Evolutionary conservation across 2,888 invertebrate species (phyloP).

Genomic region (Epinotia bilunana): DNA sequence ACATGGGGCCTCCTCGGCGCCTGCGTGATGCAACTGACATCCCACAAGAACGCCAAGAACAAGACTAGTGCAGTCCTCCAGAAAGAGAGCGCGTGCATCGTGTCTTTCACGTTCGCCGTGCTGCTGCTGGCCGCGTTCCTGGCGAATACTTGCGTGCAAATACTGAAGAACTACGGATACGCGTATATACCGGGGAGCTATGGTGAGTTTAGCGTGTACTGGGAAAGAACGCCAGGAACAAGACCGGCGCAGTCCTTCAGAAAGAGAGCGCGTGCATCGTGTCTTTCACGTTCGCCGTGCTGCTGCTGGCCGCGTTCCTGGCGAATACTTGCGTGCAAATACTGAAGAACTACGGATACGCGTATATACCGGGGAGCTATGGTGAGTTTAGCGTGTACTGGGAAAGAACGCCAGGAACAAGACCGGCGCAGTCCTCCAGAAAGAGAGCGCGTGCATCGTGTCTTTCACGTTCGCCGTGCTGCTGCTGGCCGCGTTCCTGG

Average conservation of each 20-base stretch:
- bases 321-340: slow-evolving; percentile 93
- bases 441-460: slow-evolving; percentile 76
- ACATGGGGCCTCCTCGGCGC: slow-evolving; percentile 94
- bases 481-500: slow-evolving; percentile 90
- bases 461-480: slow-evolving; percentile 89
- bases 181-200: slow-evolving; percentile 92
- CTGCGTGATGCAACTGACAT: slow-evolving; percentile 91
- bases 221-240: slow-evolving; percentile 86
- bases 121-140: slow-evolving; percentile 90
- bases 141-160: slow-evolving; percentile 92
- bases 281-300: slow-evolving; percentile 88
- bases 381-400: slow-evolving; percentile 83
- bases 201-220: slow-evolving; percentile 84
- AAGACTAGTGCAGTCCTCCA: slow-evolving; percentile 76
- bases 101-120: slow-evolving; percentile 88
- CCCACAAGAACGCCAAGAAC: slow-evolving; percentile 89
- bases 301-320: slow-evolving; percentile 90
- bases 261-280: slow-evolving; percentile 78
- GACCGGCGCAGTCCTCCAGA: slow-evolving; percentile 72
- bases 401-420: slow-evolving; percentile 87
- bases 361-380: slow-evolving; percentile 92
- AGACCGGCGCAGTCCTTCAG: slow-evolving; percentile 74
- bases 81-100: slow-evolving; percentile 77
- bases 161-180: slow-evolving; percentile 89
- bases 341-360: slow-evolving; percentile 88